Evolutionary conservation across 2,888 invertebrate genomes (phyloP).

Genomic region (Watsonalla binaria): DNA sequence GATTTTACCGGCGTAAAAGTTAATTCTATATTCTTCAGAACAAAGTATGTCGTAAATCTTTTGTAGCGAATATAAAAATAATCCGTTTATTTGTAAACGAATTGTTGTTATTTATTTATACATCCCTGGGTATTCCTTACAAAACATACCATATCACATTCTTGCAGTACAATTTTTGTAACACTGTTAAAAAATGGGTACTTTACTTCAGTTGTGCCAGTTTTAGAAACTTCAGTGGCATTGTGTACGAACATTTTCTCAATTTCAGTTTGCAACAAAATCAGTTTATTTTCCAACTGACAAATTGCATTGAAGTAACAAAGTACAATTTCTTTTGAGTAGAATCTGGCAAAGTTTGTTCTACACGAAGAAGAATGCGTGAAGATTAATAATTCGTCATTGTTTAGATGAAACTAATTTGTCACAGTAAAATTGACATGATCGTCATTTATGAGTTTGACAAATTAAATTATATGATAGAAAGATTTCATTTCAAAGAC

Average conservation of each 20-base stretch:
- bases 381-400: background rate
- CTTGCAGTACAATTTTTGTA: background rate
- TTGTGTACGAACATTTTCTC: conserved; percentile 60
- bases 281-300: conserved; percentile 70
- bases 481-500: too few relatives aligned
- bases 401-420: conserved; percentile 24
- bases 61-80: too few relatives aligned
- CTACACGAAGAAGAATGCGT: conserved; percentile 32
- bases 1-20: too few relatives aligned
- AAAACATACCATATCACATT: background rate
- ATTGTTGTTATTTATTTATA: too few relatives aligned
- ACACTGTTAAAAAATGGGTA: conserved; percentile 38
- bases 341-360: conserved; percentile 52
- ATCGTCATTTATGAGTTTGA: too few relatives aligned
- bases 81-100: too few relatives aligned
- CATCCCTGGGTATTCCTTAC: too few relatives aligned
- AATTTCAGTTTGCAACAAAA: conserved; percentile 74
- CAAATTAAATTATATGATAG: too few relatives aligned
- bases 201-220: conserved; percentile 42
- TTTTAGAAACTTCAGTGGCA: conserved; percentile 48
- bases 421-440: background rate
- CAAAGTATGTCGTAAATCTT: too few relatives aligned
- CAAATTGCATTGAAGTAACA: conserved; percentile 68
- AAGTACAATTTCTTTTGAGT: conserved; percentile 60
- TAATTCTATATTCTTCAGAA: conserved; percentile 9